Evolutionary conservation across 2,797 vertebrate genomes (phyloP).

Genomic region (Xiphorhynchus erythropygius): DNA sequence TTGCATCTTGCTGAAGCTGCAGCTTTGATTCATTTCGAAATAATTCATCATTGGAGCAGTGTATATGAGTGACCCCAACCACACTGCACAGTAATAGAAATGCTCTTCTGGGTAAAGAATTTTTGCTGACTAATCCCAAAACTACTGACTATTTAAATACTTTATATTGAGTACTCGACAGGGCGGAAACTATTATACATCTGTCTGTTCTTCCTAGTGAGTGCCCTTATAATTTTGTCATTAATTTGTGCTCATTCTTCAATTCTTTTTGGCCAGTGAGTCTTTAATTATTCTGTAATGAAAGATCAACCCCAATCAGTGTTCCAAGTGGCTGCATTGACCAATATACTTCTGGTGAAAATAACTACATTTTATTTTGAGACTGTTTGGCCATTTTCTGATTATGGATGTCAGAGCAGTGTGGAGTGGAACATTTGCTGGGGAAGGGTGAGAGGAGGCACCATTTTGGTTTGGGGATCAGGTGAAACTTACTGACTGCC

Average conservation of each 20-base stretch:
- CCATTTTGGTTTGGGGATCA: neutral
- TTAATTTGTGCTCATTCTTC: neutral
- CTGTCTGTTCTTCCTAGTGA: neutral
- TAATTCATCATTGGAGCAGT: neutral
- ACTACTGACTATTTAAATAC: slow-evolving; percentile 20
- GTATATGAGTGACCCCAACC: neutral
- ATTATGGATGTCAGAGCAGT: neutral
- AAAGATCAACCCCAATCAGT: neutral
- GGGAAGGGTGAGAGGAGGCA: neutral
- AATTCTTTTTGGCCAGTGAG: neutral
- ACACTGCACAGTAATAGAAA: neutral
- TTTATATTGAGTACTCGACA: neutral
- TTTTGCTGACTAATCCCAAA: slow-evolving; percentile 28
- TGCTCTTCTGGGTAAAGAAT: neutral
- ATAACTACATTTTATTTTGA: neutral
- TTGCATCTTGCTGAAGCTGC: neutral
- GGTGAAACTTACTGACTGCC: neutral
- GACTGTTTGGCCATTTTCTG: neutral
- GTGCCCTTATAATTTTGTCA: neutral
- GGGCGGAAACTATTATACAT: neutral
- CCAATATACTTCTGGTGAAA: neutral
- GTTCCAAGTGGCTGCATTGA: neutral
- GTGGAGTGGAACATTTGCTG: neutral
- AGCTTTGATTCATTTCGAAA: slow-evolving; percentile 18
- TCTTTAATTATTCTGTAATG: neutral